phyloP scores from a whole-genome alignment of 1,140 invertebrate species.

The Nautilus pompilius region DNA sequence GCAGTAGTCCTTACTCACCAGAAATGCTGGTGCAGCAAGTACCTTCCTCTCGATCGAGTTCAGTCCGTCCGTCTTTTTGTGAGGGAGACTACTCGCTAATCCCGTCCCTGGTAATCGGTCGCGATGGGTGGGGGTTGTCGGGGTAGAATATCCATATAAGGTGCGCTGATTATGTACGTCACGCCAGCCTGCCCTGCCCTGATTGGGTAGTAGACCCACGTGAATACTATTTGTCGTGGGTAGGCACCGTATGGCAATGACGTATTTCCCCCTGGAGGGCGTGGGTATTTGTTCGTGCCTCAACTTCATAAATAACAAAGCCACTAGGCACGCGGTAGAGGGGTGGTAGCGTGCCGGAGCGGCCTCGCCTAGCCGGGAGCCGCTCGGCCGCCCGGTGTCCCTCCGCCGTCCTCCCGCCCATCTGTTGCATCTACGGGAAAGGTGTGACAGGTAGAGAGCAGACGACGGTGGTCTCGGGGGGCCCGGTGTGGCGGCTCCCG shows the following conservation, averaged over 20 bases:
- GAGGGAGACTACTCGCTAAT: conserved; percentile 3
- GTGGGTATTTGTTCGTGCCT: conserved; percentile 19
- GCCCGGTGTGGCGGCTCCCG: background rate
- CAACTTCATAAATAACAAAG: conserved; percentile 11
- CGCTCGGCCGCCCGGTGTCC: background rate
- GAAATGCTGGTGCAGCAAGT: background rate
- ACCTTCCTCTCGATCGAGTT: background rate
- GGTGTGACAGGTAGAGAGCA: background rate
- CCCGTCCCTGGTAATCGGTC: conserved; percentile 27
- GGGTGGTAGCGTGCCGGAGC: background rate
- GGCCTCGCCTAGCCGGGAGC: conserved; percentile 1
- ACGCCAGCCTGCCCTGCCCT: conserved; percentile 26
- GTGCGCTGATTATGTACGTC: conserved; percentile 18
- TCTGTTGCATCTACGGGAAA: background rate
- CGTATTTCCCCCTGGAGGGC: conserved; percentile 33
- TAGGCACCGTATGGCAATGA: conserved; percentile 22
- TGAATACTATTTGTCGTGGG: conserved; percentile 33
- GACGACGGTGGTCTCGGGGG: background rate
- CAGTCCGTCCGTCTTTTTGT: conserved; percentile 4
- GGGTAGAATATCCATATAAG: conserved; percentile 33
- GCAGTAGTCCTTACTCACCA: background rate
- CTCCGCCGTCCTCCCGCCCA: background rate
- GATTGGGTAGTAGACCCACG: conserved; percentile 37
- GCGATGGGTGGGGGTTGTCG: conserved; percentile 29
- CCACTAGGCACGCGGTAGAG: background rate